phyloP scores from a whole-genome alignment of 92 coral and sea anemone genomes.

The Parazoanthus darwini region DNA sequence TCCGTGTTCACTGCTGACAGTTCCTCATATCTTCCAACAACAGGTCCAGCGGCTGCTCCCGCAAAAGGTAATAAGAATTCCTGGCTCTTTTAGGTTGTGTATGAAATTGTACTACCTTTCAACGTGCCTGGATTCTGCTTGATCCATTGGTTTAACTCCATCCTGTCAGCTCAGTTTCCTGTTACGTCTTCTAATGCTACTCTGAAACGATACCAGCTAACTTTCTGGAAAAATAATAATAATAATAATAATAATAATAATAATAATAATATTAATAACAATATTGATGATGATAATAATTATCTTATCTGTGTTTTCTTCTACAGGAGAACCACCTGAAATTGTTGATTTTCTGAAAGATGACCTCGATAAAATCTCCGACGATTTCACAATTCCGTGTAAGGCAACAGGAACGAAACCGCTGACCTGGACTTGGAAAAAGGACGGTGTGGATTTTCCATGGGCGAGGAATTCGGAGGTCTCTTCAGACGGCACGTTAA shows the following conservation, averaged over 20 bases:
- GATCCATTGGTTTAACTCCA: no score
- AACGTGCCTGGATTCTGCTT: not conserved
- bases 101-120: not conserved
- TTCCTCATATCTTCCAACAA: not conserved
- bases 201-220: no score
- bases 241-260: no score
- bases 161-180: no score
- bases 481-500: not conserved
- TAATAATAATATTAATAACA: no score
- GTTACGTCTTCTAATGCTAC: no score
- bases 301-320: not conserved
- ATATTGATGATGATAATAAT: no score
- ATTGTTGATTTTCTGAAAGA: not conserved
- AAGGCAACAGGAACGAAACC: constrained; percentile 15
- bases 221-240: no score
- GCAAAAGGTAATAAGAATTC: constrained; percentile 1
- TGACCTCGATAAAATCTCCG: not conserved
- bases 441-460: not conserved
- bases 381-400: not conserved
- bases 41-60: constrained; percentile 18
- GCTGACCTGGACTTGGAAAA: constrained; percentile 17
- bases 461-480: no score
- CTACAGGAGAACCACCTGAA: constrained; percentile 18
- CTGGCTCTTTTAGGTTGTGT: not conserved
- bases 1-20: not conserved